Evolutionary conservation across 2,797 vertebrate genomes (phyloP).

Genomic region (Anguilla pacifica): DNA sequence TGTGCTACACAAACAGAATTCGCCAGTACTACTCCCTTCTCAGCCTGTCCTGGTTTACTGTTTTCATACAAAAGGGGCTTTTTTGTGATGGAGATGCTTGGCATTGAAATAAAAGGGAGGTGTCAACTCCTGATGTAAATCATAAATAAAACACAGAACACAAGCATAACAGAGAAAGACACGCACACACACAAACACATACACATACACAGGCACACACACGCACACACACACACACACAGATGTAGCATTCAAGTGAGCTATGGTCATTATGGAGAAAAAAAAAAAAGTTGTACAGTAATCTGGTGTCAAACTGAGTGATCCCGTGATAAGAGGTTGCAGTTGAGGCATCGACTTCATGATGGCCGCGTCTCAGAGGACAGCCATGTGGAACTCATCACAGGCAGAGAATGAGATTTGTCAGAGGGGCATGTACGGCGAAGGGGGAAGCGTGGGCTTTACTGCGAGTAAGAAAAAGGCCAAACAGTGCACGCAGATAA

Average conservation of each 20-base stretch:
- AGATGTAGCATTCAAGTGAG: neutral
- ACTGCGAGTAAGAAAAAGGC: neutral
- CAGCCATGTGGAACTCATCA: constrained; percentile 12
- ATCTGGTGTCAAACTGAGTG: neutral
- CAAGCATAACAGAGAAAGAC: neutral
- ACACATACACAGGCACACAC: neutral
- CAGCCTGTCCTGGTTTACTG: neutral
- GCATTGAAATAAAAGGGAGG: neutral
- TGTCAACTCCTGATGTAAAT: neutral
- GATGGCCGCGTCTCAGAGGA: constrained; percentile 8
- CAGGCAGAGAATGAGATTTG: neutral
- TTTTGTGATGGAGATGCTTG: neutral
- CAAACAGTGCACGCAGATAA: constrained; percentile 12
- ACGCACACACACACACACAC: neutral
- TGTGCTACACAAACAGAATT: neutral
- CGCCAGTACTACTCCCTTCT: neutral
- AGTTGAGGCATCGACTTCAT: constrained; percentile 1
- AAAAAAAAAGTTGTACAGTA: neutral
- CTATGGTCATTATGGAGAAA: neutral
- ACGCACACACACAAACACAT: neutral
- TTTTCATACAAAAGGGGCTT: neutral
- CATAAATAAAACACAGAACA: neutral
- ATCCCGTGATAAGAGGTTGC: neutral
- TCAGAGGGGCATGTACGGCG: neutral
- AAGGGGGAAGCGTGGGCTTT: constrained; percentile 5